Percentiles rank a stretch among this genome's conserved stretches.
phyloP scores from a whole-genome alignment of 2,113 vertebrate species.

The Phrynosoma blainvillii region DNA sequence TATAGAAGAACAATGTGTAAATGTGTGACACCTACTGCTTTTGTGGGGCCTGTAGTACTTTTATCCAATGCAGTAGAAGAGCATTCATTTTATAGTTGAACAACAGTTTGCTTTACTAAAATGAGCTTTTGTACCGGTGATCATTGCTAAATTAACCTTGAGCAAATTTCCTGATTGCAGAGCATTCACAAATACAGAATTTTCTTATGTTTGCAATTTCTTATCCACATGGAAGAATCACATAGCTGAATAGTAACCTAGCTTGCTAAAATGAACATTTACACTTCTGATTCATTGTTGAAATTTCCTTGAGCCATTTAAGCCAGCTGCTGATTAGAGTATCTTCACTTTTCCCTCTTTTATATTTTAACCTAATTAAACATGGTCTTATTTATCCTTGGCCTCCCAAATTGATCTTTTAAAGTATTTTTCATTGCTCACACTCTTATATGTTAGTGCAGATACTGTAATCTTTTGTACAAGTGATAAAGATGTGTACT shows the following conservation, averaged over 20 bases:
- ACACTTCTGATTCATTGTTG: not conserved
- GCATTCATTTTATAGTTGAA: not conserved
- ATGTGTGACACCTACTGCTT: too few relatives aligned
- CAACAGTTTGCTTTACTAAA: not conserved
- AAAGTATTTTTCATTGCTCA: not conserved
- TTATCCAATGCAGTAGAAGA: not conserved
- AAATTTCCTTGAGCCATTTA: not conserved
- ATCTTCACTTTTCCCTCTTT: not conserved
- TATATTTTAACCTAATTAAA: not conserved
- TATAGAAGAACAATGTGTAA: not conserved
- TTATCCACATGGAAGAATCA: not conserved
- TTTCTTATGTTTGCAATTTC: not conserved
- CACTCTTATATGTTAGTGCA: not conserved
- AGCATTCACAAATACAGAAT: not conserved
- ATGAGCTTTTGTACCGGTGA: not conserved
- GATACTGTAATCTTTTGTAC: not conserved
- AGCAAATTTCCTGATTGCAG: constrained; percentile 12
- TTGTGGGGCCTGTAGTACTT: not conserved
- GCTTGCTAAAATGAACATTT: not conserved
- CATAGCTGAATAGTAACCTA: not conserved
- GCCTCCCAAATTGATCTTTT: constrained; percentile 5
- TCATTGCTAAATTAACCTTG: constrained; percentile 9
- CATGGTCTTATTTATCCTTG: constrained; percentile 6
- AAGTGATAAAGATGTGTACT: too few relatives aligned
- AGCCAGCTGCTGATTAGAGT: constrained; percentile 1